These are phyloP conservation scores for Halcyon smyrnensis DNA, from an alignment of 2,797 vertebrate species.

Conservation along the genomic window DNA sequence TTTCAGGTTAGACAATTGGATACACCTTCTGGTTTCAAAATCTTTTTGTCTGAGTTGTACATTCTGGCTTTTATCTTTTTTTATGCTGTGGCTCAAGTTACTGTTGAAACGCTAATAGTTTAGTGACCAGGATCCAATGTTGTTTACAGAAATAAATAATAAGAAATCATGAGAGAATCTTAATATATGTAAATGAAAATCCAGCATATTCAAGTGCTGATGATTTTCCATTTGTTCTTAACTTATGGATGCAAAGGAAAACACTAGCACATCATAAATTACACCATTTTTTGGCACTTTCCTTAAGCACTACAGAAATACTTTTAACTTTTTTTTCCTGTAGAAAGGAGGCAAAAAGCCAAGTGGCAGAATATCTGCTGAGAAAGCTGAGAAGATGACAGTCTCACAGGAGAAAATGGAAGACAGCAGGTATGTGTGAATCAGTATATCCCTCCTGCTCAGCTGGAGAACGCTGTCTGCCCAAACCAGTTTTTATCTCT, in stretches of 20 bases:
- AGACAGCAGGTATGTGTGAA: slow-evolving; percentile 77
- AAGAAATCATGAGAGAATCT: slow-evolving; percentile 20
- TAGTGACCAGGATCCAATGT: slow-evolving; percentile 24
- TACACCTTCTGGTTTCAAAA: neutral
- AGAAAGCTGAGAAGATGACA: slow-evolving; percentile 64
- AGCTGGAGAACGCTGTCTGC: slow-evolving; percentile 26
- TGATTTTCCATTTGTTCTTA: slow-evolving; percentile 62
- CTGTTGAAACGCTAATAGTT: neutral
- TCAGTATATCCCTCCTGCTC: neutral
- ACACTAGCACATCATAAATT: slow-evolving; percentile 59
- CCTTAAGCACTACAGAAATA: slow-evolving; percentile 38
- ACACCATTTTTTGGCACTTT: slow-evolving; percentile 47
- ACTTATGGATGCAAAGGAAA: slow-evolving; percentile 50
- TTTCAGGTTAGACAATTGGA: neutral
- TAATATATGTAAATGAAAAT: slow-evolving; percentile 52
- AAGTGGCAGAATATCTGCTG: slow-evolving; percentile 15
- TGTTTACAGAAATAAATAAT: slow-evolving; percentile 54
- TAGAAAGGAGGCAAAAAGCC: slow-evolving; percentile 58
- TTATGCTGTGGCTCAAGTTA: neutral
- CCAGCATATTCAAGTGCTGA: slow-evolving; percentile 33
- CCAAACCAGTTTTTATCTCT: neutral
- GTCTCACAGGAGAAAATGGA: slow-evolving; percentile 29
- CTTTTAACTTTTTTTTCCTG: neutral
- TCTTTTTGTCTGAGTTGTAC: neutral
- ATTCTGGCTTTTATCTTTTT: neutral